These are phyloP conservation scores for Diadema setosum DNA, from an alignment of 35 echinoderm and acorn worm species.

Conservation along the genomic window DNA sequence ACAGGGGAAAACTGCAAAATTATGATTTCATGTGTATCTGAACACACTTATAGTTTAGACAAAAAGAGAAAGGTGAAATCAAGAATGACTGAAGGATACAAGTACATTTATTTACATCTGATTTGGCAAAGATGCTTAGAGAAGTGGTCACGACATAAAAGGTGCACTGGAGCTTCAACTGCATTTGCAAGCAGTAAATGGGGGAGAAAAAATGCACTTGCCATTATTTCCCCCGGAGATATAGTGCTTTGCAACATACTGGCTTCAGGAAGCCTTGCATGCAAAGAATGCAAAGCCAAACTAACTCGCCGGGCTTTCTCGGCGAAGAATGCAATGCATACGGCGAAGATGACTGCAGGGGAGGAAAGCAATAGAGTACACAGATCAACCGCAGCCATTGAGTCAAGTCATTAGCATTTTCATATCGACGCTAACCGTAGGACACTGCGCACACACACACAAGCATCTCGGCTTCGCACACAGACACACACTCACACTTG, in stretches of 20 bases:
- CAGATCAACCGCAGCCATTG: neutral
- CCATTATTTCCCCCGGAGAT: too few species aligned
- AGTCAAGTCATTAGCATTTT: slow-evolving; percentile 18
- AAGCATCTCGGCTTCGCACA: neutral
- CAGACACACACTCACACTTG: neutral
- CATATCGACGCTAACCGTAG: neutral
- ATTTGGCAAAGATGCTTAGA: too few species aligned
- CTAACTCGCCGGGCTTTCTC: neutral
- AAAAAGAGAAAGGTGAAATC: too few species aligned
- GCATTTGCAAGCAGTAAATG: too few species aligned
- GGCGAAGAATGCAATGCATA: neutral
- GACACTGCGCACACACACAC: neutral
- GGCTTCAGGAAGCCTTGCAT: neutral
- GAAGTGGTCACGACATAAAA: too few species aligned
- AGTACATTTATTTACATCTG: too few species aligned
- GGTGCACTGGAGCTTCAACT: too few species aligned
- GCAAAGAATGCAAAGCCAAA: neutral
- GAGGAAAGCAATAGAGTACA: neutral
- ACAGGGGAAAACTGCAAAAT: too few species aligned
- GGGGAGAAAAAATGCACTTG: too few species aligned
- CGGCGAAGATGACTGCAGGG: neutral
- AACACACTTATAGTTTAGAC: too few species aligned
- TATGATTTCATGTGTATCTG: too few species aligned
- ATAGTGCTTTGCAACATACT: neutral
- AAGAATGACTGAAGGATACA: too few species aligned